Evolutionary conservation across 2,888 invertebrate genomes (phyloP), one percentile per base, ranked within the genome.

Genomic region (Drosophila leonis): DNA sequence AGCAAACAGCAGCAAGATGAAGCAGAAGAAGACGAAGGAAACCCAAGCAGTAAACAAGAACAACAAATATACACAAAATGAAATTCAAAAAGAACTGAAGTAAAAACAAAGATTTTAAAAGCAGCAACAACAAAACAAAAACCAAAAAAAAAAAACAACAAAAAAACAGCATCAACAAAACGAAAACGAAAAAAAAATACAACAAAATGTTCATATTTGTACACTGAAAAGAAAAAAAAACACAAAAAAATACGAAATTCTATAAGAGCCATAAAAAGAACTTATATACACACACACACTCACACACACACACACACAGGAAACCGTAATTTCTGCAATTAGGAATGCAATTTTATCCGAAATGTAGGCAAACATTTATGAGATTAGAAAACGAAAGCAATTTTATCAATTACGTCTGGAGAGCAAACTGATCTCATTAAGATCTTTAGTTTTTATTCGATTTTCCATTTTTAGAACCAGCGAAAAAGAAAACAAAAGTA

Each of bases 41-140:
- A 51, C 46, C 57, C 29, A 46, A 71, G 62, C 49, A 61, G 35
- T 60, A 39, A 48, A 69, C 55, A 55, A 59, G 20, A 63, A 41
- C 39, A 78, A 57, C 57, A 65, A 77, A 82, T 89, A 77, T 82
- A 74, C 80, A 79, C 79, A 76, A 76, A 85, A 76, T 68, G 78
- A 72, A 88, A 88, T 84, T 84, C 88, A 90, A 89, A 90, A 89
- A 89, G 91, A 90, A 89, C 90, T 89, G 91, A 90, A 89, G 89
- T 87, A 90, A 89, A 89, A 87, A 88, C 90, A 90, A 90, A 90
- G 90, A 90, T 89, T 89, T 90, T 90, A 90, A 90, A 89, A 75
- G 78, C 88, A 88, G 86, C 65, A 85, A 86, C 88, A 87, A 83
- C 65, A 75, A 75, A 70, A 20, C 7, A 66, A 75, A 75, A 78